Evolutionary conservation across 2,797 vertebrate genomes (phyloP).

Genomic region (Mionectes olivaceus): DNA sequence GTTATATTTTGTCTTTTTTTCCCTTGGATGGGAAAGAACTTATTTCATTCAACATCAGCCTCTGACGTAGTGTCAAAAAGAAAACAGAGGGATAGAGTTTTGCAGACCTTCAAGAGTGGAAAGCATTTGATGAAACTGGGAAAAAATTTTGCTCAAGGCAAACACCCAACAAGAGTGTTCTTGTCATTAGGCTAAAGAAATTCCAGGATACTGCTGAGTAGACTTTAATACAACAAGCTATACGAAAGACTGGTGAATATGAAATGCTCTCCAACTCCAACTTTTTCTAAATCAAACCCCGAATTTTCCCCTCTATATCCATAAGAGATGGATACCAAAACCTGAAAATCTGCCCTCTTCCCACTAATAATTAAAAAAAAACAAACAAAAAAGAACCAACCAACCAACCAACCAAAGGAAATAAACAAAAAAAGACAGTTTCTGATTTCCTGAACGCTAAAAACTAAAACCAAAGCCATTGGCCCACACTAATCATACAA

Average conservation of each 20-base stretch:
- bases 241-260: neutral
- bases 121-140: neutral
- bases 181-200: neutral
- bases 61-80: neutral
- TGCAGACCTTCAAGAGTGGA: neutral
- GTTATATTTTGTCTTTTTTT: neutral
- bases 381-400: too few species aligned
- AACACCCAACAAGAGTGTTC: neutral
- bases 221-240: neutral
- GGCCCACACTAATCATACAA: neutral
- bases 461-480: neutral
- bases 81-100: neutral
- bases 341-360: neutral
- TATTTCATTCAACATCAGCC: neutral
- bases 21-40: neutral
- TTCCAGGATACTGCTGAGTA: neutral
- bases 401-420: too few species aligned
- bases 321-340: neutral
- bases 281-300: neutral
- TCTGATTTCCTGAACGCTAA: neutral
- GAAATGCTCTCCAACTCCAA: neutral
- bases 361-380: neutral
- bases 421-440: neutral
- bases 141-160: neutral
- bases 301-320: neutral